phyloP scores from a whole-genome alignment of 1,140 invertebrate species.

The Myzus persicae region DNA sequence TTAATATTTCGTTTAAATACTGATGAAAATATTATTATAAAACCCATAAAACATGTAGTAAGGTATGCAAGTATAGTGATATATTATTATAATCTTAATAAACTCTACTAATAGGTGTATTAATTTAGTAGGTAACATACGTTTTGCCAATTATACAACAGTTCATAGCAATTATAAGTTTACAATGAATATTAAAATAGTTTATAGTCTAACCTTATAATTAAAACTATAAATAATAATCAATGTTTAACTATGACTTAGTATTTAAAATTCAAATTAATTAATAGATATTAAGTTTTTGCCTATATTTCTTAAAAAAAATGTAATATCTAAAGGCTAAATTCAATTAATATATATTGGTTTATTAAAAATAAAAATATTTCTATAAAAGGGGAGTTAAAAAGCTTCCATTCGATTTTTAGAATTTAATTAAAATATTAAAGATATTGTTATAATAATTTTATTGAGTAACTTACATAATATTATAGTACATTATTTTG shows the following conservation, averaged over 20 bases:
- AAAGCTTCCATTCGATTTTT: background rate
- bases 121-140: background rate
- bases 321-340: background rate
- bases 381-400: background rate
- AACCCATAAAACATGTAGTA: background rate
- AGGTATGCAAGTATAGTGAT: background rate
- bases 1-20: background rate
- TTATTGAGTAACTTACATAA: background rate
- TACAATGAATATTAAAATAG: background rate
- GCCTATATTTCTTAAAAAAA: background rate
- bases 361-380: slow-evolving; percentile 14
- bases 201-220: background rate
- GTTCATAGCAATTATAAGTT: background rate
- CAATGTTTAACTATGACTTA: background rate
- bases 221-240: slow-evolving; percentile 7
- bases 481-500: background rate
- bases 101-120: background rate
- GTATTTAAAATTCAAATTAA: background rate
- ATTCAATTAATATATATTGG: slow-evolving; percentile 4
- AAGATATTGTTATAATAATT: background rate
- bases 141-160: background rate
- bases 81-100: background rate
- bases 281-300: background rate
- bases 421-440: too few species aligned
- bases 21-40: background rate